Base-by-base conservation (phyloP, 2,113 vertebrate species). In the Lepus timidus region DNA sequence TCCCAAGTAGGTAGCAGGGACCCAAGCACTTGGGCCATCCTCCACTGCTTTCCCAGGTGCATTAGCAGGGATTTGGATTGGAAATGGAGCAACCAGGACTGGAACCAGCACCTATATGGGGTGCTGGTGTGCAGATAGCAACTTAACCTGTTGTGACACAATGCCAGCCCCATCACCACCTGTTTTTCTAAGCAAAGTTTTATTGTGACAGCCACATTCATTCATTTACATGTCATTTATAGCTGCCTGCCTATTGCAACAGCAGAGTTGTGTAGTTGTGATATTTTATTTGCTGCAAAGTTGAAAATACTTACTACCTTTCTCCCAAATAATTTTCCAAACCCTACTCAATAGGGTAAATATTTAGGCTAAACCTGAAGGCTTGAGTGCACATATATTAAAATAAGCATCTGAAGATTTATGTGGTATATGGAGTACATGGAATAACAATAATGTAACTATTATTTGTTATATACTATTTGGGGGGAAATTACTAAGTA, bases 151-250 rank as follows among this genome's bases (percentile, higher is more conserved):
- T 5, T 19, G 55, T 17, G 17, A 58, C 13, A 58, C 55, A 58
- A 58, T 19, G 19, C 55, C 25, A n/a, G 44, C 49, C 55, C 71
- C 36, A 33, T n/a, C 33, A 36, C 27, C n/a, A 58, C 55, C 55
- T 58, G 36, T 80, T 96, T 93, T 81, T 51, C 2, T 80, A 93
- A 97, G 86, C 88, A 93, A 92, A 82, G 29, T 84, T 76, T 93
- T 84, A 81, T 71, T 68, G n/a, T 65, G 78, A 91, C 17, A 67
- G 16, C 3, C 51, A 73, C 20, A 14, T 12, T 73, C 31, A 49
- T 88, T 51, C 84, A 10, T 85, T 86, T 80, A 70, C 22, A n/a
- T 36, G 22, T 44, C 1, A 1, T 62, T 29, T 85, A 31, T 52
- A 22, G 23, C 27, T 62, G 25, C 4, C 39, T 76, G 85, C 23